phyloP scores from a whole-genome alignment of 1,140 invertebrate species.

The Watersipora subatra region DNA sequence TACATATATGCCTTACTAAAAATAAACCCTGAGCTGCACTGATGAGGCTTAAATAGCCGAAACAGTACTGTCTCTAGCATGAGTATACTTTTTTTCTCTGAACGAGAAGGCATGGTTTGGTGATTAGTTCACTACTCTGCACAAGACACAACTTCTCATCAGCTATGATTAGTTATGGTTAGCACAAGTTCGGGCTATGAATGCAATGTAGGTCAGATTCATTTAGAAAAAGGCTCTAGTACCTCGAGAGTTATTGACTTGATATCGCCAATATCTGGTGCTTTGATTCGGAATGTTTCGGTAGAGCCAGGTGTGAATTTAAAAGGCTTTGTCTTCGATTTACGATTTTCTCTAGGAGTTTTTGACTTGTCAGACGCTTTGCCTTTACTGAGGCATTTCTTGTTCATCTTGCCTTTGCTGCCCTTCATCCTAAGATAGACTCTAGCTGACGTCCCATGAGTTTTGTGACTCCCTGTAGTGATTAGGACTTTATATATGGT shows the following conservation, averaged over 20 bases:
- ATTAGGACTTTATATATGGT: slow-evolving; percentile 33
- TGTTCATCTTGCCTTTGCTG: slow-evolving; percentile 28
- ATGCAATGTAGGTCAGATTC: too few relatives aligned
- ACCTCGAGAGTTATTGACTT: slow-evolving; percentile 35
- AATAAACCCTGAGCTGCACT: too few relatives aligned
- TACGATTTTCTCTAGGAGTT: not conserved
- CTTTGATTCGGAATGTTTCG: slow-evolving; percentile 33
- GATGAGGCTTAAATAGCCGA: too few relatives aligned
- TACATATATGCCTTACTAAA: too few relatives aligned
- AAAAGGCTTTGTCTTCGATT: slow-evolving; percentile 22
- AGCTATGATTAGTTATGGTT: too few relatives aligned
- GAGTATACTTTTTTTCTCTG: too few relatives aligned
- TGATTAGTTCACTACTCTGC: too few relatives aligned
- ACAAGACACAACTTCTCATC: too few relatives aligned
- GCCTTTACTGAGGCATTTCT: slow-evolving; percentile 32
- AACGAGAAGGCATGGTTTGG: too few relatives aligned
- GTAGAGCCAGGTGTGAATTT: slow-evolving; percentile 33
- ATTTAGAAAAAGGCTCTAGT: too few relatives aligned
- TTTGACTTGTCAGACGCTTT: slow-evolving; percentile 24
- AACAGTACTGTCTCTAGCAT: too few relatives aligned
- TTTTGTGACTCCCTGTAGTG: slow-evolving; percentile 32
- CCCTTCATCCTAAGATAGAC: slow-evolving; percentile 33
- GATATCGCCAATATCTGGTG: slow-evolving; percentile 32
- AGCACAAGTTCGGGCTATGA: too few relatives aligned
- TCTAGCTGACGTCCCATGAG: slow-evolving; percentile 34